Evolutionary conservation across 2,113 vertebrate species (phyloP).

Genomic region (Datnioides undecimradiatus): DNA sequence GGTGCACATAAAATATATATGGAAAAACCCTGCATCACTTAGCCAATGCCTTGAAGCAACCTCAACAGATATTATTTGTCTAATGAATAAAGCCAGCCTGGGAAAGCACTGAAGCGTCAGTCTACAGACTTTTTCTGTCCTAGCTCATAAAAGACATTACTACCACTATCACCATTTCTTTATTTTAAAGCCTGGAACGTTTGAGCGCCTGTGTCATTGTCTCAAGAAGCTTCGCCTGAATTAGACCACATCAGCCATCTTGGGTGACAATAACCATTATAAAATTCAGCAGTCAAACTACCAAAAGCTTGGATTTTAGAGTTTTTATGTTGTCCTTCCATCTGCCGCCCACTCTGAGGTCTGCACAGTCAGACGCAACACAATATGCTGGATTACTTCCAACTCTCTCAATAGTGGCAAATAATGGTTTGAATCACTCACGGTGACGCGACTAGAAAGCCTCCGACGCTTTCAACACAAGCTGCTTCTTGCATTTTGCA

Average conservation of each 20-base stretch:
- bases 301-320: background rate
- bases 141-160: background rate
- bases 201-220: background rate
- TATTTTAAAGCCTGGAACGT: background rate
- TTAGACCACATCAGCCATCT: background rate
- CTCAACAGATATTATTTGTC: background rate
- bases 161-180: background rate
- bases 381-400: background rate
- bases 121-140: background rate
- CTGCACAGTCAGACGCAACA: background rate
- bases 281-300: background rate
- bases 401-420: background rate
- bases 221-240: background rate
- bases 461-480: background rate
- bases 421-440: background rate
- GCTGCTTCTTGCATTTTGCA: background rate
- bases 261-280: background rate
- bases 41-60: background rate
- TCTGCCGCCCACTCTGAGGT: background rate
- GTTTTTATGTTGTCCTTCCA: background rate
- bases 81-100: background rate
- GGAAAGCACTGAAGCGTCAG: background rate
- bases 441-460: background rate
- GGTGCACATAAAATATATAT: background rate
- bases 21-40: background rate